Percentiles rank a stretch among this genome's conserved stretches.
These are phyloP conservation scores for Acanthurus leucopareius DNA, from an alignment of 2,797 vertebrate genomes.

Conservation along the genomic window DNA sequence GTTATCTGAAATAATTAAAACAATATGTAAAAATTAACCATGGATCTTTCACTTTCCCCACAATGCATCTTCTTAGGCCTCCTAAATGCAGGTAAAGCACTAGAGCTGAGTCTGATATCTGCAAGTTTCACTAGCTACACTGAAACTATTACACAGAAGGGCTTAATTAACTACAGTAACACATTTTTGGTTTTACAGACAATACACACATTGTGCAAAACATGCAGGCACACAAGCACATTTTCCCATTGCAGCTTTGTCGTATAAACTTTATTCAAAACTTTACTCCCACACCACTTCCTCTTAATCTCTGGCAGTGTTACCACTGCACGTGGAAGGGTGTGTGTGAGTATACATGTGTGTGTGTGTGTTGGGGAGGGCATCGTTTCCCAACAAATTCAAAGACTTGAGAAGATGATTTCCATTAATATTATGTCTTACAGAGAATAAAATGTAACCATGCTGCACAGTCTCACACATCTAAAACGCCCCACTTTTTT, in stretches of 20 bases:
- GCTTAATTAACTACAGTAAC: background rate
- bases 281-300: conserved; percentile 47
- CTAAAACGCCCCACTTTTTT: conserved; percentile 21
- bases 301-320: conserved; percentile 25
- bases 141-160: background rate
- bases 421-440: conserved; percentile 44
- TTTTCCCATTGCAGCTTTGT: background rate
- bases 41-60: background rate
- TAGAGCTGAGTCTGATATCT: background rate
- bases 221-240: background rate
- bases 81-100: background rate
- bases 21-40: conserved; percentile 10
- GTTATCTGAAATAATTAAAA: conserved; percentile 85
- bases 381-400: conserved; percentile 38
- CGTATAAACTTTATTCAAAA: conserved; percentile 45
- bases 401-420: conserved; percentile 34
- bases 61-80: rapidly evolving
- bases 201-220: conserved; percentile 7
- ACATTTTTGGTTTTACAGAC: background rate
- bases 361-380: background rate
- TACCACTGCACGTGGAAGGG: conserved; percentile 11
- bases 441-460: conserved; percentile 60
- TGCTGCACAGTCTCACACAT: conserved; percentile 47
- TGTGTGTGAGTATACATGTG: too few species aligned
- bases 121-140: background rate